Evolutionary conservation across 2,888 invertebrate genomes (phyloP).

Genomic region (Idaea straminata): DNA sequence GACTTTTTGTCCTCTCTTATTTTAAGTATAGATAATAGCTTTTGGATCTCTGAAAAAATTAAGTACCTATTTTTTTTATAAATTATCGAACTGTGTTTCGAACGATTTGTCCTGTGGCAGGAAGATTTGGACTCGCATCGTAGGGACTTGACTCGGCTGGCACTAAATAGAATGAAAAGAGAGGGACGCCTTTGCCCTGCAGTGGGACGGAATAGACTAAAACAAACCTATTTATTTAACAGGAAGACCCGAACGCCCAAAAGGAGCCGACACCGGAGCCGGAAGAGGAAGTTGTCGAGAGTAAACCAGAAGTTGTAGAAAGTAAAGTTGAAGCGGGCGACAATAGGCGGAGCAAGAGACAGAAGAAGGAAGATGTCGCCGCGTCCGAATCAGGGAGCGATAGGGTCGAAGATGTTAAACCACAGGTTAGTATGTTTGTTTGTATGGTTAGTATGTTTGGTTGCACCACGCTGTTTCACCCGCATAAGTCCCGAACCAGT

Average conservation of each 20-base stretch:
- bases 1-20: no score
- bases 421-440: constrained; percentile 40
- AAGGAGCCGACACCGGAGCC: constrained; percentile 55
- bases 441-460: neutral
- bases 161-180: no score
- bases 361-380: constrained; percentile 58
- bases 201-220: no score
- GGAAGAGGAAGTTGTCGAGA: constrained; percentile 48
- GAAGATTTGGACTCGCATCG: no score
- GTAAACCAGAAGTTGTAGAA: constrained; percentile 38
- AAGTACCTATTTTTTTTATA: no score
- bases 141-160: no score
- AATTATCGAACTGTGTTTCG: no score
- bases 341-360: constrained; percentile 43
- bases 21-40: no score
- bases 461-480: neutral
- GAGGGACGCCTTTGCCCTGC: no score
- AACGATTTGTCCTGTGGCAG: no score
- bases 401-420: constrained; percentile 35
- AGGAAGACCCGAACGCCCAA: constrained; percentile 54
- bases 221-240: constrained; percentile 13
- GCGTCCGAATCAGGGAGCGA: constrained; percentile 40
- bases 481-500: no score
- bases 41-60: no score
- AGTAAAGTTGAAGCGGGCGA: constrained; percentile 39